Base-by-base conservation (phyloP, 2,113 vertebrate species). In the Gambusia holbrooki region DNA sequence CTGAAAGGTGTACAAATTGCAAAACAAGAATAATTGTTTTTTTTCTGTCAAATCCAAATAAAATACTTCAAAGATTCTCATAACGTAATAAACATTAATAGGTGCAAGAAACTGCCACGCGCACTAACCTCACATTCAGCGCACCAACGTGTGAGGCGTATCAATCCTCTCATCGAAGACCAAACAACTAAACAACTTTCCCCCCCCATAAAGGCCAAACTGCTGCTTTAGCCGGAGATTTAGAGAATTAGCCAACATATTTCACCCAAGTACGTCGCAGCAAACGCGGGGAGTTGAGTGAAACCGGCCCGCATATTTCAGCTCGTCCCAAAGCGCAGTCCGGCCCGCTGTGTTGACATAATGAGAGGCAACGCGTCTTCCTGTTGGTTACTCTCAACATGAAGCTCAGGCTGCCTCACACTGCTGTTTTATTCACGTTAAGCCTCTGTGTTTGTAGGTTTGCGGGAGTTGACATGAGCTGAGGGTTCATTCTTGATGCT, bases 381-480 rank as follows among this genome's bases (percentile, higher is more conserved):
- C 68, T 81, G 64, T 69, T 79, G 45, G 68, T 75, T 75, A 12
- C 77, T 74, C 74, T 40, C 65, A 29, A 37, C 67, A 69, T 70
- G 70, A 72, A 85, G 66, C 78, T 78, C 68, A 78, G 75, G 29
- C 9, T n/a, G 3, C 62, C 65, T 74, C 62, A 3, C 30, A 30
- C 2, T 33, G 73, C 66, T 84, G 64, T 69, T 86, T 77, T 66
- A 88, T 85, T 89, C 76, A 30, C 77, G 79, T 82, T 83, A 74
- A 66, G 30, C n/a, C 4, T 9, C 48, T 69, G 54, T 68, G 45
- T 76, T 35, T 40, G 68, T 75, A 58, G 40, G 40, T 40, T 40
- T 14, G 40, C 15, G 40, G 35, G 51, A 28, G 70, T 66, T 62
- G 35, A 10, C 17, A 64, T 62, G 61, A 62, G 29, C 13, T 25